phyloP scores from a whole-genome alignment of 2,113 vertebrate species.

The Peromyscus maniculatus region DNA sequence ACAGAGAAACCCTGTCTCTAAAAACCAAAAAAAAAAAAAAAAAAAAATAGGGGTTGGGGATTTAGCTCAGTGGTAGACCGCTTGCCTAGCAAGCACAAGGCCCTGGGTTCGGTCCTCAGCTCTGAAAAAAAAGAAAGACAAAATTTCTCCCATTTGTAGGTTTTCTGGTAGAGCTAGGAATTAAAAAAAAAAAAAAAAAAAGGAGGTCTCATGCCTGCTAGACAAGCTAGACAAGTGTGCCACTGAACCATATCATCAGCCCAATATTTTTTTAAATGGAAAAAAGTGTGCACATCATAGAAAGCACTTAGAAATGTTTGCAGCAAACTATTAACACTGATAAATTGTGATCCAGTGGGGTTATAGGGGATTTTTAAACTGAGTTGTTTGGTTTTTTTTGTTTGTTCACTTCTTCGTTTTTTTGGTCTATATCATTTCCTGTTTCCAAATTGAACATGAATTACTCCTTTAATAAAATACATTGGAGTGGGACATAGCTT shows the following conservation, averaged over 20 bases:
- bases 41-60: too few species aligned
- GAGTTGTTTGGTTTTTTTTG: background rate
- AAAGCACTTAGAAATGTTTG: background rate
- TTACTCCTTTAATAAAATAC: constrained; percentile 46
- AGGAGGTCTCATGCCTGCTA: background rate
- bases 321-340: background rate
- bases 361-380: background rate
- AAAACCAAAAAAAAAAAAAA: too few species aligned
- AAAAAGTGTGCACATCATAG: background rate
- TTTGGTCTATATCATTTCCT: background rate
- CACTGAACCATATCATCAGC: background rate
- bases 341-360: background rate
- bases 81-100: too few species aligned
- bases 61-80: too few species aligned
- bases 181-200: too few species aligned
- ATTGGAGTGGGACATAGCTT: background rate
- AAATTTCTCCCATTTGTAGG: background rate
- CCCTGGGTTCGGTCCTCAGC: too few species aligned
- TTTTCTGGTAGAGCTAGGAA: background rate
- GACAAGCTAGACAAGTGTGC: too few species aligned
- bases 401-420: background rate
- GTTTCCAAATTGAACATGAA: constrained; percentile 2
- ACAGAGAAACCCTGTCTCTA: too few species aligned
- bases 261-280: background rate
- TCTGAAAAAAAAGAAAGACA: too few species aligned